phyloP scores from a whole-genome alignment of 2,113 vertebrate genomes.

The Madoqua kirkii region DNA sequence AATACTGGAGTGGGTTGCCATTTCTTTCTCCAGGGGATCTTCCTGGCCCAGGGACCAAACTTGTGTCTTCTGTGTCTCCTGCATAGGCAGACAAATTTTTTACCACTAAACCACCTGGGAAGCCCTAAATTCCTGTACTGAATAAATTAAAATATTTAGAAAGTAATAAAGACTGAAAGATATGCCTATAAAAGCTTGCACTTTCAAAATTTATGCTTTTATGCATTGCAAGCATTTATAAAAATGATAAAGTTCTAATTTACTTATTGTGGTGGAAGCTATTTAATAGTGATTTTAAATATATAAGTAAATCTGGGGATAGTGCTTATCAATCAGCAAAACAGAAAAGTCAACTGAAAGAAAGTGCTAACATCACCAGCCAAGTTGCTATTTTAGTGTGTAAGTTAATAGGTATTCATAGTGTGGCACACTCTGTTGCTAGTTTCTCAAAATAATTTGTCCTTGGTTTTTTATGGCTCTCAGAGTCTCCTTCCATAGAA shows the following conservation, averaged over 20 bases:
- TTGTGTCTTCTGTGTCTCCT: neutral
- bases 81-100: neutral
- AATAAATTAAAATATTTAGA: neutral
- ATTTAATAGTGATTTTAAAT: neutral
- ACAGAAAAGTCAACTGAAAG: neutral
- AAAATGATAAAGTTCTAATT: neutral
- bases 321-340: neutral
- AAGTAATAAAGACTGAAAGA: neutral
- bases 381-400: neutral
- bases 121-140: neutral
- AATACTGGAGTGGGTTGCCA: neutral
- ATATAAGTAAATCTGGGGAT: neutral
- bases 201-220: neutral
- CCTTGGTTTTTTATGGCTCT: neutral
- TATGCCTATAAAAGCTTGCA: fast-evolving
- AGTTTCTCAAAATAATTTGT: neutral
- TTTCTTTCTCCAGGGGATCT: neutral
- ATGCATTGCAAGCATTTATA: neutral
- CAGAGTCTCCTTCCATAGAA: neutral
- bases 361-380: neutral
- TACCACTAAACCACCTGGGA: neutral
- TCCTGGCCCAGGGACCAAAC: neutral
- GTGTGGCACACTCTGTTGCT: neutral
- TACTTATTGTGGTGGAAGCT: neutral
- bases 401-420: neutral